A percentile compares a stretch with the other conserved stretches of the same genome.
phyloP scores from a whole-genome alignment of 2,888 invertebrate genomes.

The Punctoribates punctum region DNA sequence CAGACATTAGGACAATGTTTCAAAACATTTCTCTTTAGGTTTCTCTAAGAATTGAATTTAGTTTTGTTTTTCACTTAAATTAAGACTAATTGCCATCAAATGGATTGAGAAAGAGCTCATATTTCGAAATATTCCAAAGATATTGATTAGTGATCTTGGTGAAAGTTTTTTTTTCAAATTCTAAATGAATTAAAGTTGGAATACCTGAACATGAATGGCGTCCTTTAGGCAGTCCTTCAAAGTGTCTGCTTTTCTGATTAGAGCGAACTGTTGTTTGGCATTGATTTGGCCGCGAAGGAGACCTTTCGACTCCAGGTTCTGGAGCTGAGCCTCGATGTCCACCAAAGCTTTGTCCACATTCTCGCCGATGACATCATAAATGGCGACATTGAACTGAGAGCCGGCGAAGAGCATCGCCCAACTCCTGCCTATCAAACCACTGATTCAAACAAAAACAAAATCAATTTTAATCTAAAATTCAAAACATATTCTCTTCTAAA shows the following conservation, averaged over 20 bases:
- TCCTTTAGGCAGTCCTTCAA: constrained; percentile 68
- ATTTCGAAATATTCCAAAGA: no score
- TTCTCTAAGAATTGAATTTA: no score
- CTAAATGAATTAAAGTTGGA: neutral
- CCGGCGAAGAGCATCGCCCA: constrained; percentile 97
- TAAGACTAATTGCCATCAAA: no score
- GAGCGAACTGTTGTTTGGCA: constrained; percentile 69
- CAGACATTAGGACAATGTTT: no score
- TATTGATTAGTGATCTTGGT: no score
- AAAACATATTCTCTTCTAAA: neutral
- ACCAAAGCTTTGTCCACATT: constrained; percentile 70
- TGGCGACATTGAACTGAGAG: constrained; percentile 78
- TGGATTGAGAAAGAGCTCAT: no score
- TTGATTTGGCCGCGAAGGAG: constrained; percentile 64
- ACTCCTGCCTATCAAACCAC: constrained; percentile 90
- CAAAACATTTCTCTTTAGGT: no score
- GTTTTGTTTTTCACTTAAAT: no score
- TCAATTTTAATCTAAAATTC: neutral
- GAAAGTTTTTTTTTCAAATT: no score
- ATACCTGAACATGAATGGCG: constrained; percentile 66
- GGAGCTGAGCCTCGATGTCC: constrained; percentile 69
- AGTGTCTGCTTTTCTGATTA: constrained; percentile 60
- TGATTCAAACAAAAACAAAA: constrained; percentile 53
- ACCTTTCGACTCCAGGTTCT: constrained; percentile 66
- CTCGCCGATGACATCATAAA: constrained; percentile 76